These are phyloP conservation scores for Emberiza fucata DNA, from an alignment of 2,113 vertebrate species.

Conservation along the genomic window DNA sequence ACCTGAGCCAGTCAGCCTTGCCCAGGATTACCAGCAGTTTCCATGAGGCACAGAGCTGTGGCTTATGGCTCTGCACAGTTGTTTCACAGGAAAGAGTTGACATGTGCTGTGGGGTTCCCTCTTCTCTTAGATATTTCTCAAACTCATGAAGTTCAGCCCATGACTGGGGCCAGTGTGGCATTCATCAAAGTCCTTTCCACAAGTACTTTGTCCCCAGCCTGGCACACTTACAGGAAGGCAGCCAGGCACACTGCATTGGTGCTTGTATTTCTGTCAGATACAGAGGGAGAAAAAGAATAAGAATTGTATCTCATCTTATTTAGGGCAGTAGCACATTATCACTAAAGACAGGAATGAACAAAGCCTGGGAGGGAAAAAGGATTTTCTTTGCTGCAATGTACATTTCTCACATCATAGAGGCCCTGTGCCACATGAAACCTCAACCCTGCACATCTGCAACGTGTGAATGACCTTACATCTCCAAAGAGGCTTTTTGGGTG, in stretches of 20 bases:
- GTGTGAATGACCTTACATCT: background rate
- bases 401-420: background rate
- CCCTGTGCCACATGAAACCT: background rate
- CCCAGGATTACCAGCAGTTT: background rate
- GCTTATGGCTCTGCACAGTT: accelerated
- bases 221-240: background rate
- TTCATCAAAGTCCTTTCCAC: background rate
- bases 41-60: background rate
- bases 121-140: background rate
- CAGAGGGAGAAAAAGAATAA: background rate
- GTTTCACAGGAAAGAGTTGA: background rate
- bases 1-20: background rate
- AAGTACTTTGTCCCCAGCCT: background rate
- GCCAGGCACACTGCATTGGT: background rate
- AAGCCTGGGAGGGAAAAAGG: background rate
- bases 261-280: background rate
- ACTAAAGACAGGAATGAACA: background rate
- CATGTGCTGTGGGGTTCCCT: background rate
- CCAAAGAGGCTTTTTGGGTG: background rate
- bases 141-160: background rate
- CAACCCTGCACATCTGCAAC: background rate
- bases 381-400: background rate
- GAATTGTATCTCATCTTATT: background rate
- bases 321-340: background rate
- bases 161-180: background rate